Evolutionary conservation across 64 coral and sea anemone genomes (phyloP).

Genomic region (Pocillopora verrucosa): DNA sequence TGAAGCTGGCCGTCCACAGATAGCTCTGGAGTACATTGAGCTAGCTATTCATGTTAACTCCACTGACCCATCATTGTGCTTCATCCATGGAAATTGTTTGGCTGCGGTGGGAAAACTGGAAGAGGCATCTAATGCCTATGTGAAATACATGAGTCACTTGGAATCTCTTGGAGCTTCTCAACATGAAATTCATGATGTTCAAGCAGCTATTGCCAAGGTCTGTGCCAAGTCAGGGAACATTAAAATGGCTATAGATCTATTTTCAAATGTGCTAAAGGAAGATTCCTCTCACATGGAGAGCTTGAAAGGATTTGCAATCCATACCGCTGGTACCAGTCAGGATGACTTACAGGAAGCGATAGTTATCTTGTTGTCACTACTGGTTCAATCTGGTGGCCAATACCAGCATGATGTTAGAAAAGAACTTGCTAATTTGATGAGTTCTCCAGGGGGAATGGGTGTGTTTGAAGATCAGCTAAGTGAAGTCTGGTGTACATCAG

Average conservation of each 20-base stretch:
- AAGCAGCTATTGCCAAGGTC: conserved; percentile 1
- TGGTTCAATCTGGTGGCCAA: conserved; percentile 24
- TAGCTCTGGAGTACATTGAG: conserved; percentile 31
- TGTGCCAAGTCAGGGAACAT: background rate
- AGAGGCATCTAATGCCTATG: conserved; percentile 45
- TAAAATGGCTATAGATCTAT: background rate
- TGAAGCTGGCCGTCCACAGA: conserved; percentile 28
- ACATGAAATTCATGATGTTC: background rate
- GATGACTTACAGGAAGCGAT: conserved; percentile 51
- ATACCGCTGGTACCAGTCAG: conserved; percentile 33
- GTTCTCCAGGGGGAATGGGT: conserved; percentile 18
- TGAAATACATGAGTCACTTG: conserved; percentile 20
- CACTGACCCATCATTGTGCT: conserved; percentile 16
- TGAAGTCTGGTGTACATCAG: conserved; percentile 33
- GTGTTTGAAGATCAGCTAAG: conserved; percentile 47
- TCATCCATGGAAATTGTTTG: conserved; percentile 46
- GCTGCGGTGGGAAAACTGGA: conserved; percentile 4
- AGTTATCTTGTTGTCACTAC: conserved; percentile 15
- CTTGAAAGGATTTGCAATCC: conserved; percentile 49
- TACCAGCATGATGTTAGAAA: conserved; percentile 19
- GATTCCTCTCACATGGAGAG: conserved; percentile 13
- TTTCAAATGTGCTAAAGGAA: conserved; percentile 10
- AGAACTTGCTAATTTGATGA: conserved; percentile 27
- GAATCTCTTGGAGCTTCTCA: background rate
- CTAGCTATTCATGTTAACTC: conserved; percentile 31